phyloP scores from a whole-genome alignment of 2,113 vertebrate genomes.

The Epinephelus lanceolatus region DNA sequence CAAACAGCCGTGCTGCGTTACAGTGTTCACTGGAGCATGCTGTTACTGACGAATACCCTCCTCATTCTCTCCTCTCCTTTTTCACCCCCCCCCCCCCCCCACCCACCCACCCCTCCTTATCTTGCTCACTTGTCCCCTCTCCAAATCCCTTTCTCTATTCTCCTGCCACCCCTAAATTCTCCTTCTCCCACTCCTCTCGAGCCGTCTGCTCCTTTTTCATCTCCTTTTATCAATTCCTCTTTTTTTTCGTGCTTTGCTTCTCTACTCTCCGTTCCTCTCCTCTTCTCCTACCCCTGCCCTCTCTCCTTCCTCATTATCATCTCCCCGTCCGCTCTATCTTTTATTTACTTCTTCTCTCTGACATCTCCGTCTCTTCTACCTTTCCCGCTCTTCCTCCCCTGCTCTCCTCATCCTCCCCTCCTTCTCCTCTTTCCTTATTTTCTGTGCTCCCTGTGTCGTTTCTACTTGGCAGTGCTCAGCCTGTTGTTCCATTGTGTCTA shows the following conservation, averaged over 20 bases:
- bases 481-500: conserved; percentile 93
- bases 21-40: conserved; percentile 58
- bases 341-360: conserved; percentile 31
- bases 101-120: conserved; percentile 47
- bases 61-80: conserved; percentile 30
- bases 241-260: conserved; percentile 19
- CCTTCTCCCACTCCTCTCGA: conserved; percentile 30
- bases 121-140: conserved; percentile 39
- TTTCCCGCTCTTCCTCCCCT: neutral
- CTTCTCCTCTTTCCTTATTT: neutral
- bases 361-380: neutral
- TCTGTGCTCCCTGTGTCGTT: conserved; percentile 33
- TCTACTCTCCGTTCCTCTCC: conserved; percentile 21
- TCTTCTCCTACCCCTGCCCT: neutral
- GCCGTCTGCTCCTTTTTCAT: conserved; percentile 29
- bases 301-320: conserved; percentile 33
- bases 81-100: neutral
- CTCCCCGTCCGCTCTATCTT: conserved; percentile 16
- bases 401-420: neutral
- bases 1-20: conserved; percentile 45
- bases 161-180: conserved; percentile 41
- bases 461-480: conserved; percentile 87
- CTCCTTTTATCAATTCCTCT: conserved; percentile 50
- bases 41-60: conserved; percentile 48
- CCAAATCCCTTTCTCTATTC: conserved; percentile 60